Conservation (phyloP, 2,113 vertebrate species). For the Malurus melanocephalus region DNA sequence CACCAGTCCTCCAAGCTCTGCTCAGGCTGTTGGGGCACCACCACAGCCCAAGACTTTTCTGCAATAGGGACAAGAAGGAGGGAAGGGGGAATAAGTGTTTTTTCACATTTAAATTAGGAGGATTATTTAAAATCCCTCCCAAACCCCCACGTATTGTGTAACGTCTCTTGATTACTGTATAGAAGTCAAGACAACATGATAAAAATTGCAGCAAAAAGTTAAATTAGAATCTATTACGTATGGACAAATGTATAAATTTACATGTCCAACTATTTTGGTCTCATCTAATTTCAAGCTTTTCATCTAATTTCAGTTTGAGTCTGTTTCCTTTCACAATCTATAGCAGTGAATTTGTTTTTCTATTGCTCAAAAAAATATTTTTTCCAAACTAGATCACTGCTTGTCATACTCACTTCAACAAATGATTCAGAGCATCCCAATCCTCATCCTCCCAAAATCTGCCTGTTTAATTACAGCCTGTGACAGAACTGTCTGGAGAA, state of each 20-base stretch:
- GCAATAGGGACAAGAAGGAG: not conserved
- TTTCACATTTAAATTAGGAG: slow-evolving; percentile 1
- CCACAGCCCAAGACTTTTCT: not conserved
- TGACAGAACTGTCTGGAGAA: slow-evolving; percentile 1
- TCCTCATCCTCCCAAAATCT: not conserved
- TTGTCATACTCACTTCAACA: slow-evolving; percentile 25
- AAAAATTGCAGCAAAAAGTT: slow-evolving; percentile 11
- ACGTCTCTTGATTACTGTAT: not conserved
- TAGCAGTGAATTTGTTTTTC: not conserved
- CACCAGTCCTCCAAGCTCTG: not conserved
- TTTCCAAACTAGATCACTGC: not conserved
- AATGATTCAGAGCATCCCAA: not conserved
- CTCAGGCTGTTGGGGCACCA: not conserved
- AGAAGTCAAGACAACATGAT: not conserved
- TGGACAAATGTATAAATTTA: not conserved
- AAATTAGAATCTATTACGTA: not conserved
- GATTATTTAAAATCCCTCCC: not conserved
- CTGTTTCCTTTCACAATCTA: slow-evolving; percentile 20
- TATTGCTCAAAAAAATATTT: not conserved
- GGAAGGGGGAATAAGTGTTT: not conserved
- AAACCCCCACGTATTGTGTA: not conserved
- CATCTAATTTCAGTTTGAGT: slow-evolving; percentile 44
- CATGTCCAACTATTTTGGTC: not conserved
- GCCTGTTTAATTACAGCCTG: not conserved
- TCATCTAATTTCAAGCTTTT: slow-evolving; percentile 54